Evolutionary conservation across 2,113 vertebrate species (phyloP).

Genomic region (Ailurus styani): DNA sequence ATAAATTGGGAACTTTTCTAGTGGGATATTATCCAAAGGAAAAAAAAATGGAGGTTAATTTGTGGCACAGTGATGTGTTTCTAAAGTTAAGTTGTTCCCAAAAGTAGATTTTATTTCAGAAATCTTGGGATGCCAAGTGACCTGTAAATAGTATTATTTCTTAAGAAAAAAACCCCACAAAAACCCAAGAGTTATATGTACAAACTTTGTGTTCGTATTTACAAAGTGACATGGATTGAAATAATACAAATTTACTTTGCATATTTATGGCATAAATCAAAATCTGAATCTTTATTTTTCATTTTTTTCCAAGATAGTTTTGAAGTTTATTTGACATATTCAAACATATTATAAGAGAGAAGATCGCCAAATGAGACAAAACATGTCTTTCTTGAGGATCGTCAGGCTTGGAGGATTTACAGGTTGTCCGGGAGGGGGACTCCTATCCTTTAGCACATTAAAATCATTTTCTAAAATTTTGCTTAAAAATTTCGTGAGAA

Average conservation of each 20-base stretch:
- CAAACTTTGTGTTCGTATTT: neutral
- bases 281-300: neutral
- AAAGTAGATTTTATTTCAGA: neutral
- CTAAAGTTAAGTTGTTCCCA: neutral
- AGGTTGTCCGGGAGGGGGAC: neutral
- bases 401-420: neutral
- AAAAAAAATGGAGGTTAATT: neutral
- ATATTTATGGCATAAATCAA: neutral
- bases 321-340: neutral
- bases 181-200: neutral
- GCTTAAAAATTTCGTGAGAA: neutral
- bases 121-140: neutral
- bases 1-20: neutral
- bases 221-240: neutral
- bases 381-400: neutral
- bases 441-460: neutral
- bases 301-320: neutral
- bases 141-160: conserved; percentile 13
- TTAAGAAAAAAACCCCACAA: neutral
- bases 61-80: neutral
- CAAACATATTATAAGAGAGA: neutral
- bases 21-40: neutral
- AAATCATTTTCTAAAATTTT: conserved; percentile 3
- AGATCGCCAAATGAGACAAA: neutral
- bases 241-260: neutral